Percentiles rank a stretch among this genome's conserved stretches.
phyloP scores from a whole-genome alignment of 2,797 vertebrate species.

The Mastacembelus armatus region DNA sequence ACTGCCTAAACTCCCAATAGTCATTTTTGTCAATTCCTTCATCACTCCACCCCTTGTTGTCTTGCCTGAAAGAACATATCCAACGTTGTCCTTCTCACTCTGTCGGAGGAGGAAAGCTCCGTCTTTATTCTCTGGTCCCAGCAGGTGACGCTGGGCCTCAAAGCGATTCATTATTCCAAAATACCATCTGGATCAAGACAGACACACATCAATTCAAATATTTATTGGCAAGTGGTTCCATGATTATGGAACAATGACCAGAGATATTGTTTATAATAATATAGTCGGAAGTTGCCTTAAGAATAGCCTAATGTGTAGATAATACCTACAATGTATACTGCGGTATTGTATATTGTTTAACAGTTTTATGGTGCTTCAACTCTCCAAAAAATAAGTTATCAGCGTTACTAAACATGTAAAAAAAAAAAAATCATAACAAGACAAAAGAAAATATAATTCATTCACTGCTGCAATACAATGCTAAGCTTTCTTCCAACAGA shows the following conservation, averaged over 20 bases:
- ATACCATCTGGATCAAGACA: conserved; percentile 82
- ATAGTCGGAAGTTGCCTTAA: too few relatives aligned
- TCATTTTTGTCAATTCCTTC: not conserved
- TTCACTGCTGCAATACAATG: too few relatives aligned
- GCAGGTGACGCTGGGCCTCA: conserved; percentile 78
- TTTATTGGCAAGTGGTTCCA: not conserved
- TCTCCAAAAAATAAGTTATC: too few relatives aligned
- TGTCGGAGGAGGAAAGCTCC: conserved; percentile 85
- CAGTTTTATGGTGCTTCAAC: too few relatives aligned
- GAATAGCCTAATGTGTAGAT: too few relatives aligned
- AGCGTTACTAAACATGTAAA: too few relatives aligned
- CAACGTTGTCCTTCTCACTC: conserved; percentile 79
- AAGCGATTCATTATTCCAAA: conserved; percentile 85
- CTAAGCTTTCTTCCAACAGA: too few relatives aligned
- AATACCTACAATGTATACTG: too few relatives aligned
- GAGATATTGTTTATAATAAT: not conserved
- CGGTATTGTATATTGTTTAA: too few relatives aligned
- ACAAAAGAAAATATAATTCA: too few relatives aligned
- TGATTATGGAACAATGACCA: not conserved
- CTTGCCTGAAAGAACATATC: conserved; percentile 85
- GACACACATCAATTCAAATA: not conserved
- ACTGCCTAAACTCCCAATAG: too few relatives aligned
- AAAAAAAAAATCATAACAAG: too few relatives aligned
- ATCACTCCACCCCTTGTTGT: rapidly evolving
- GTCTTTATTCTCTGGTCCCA: conserved; percentile 57